Evolutionary conservation across 1,140 invertebrate genomes (phyloP).

Genomic region (Mactra quadrangularis): DNA sequence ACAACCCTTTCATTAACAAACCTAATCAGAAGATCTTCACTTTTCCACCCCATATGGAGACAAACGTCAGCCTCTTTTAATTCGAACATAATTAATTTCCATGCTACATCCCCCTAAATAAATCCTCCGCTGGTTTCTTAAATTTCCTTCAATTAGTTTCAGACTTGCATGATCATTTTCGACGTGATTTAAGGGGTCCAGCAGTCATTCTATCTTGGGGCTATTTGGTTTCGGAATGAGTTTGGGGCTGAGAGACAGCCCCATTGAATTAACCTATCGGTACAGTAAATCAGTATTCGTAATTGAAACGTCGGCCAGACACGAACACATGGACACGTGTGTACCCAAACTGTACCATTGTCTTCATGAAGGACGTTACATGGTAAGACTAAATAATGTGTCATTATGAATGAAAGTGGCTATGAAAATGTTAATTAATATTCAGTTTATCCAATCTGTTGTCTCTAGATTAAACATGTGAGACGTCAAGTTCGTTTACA

Average conservation of each 20-base stretch:
- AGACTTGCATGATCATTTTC: slow-evolving; percentile 39
- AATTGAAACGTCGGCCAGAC: slow-evolving; percentile 13
- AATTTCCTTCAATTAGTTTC: slow-evolving; percentile 44
- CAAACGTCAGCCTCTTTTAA: slow-evolving; percentile 20
- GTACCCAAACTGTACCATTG: not conserved
- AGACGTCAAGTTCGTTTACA: too few relatives aligned
- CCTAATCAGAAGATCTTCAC: slow-evolving; percentile 7
- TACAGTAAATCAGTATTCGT: slow-evolving; percentile 20
- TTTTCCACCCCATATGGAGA: not conserved
- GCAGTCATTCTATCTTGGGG: not conserved
- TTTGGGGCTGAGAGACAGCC: not conserved
- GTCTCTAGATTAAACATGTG: not conserved
- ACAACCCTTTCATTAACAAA: not conserved
- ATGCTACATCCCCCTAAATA: slow-evolving; percentile 49
- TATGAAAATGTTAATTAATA: not conserved
- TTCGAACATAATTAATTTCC: slow-evolving; percentile 44
- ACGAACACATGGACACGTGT: not conserved
- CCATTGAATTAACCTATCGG: not conserved
- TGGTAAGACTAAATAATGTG: not conserved
- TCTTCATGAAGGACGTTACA: not conserved
- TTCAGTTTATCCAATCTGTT: not conserved
- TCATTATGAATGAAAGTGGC: not conserved
- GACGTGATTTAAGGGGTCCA: slow-evolving; percentile 28
- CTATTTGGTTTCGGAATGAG: slow-evolving; percentile 25
- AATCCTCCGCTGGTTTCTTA: slow-evolving; percentile 25